Conservation (phyloP, 2,888 invertebrate genomes). For the Pheosia gnoma region DNA sequence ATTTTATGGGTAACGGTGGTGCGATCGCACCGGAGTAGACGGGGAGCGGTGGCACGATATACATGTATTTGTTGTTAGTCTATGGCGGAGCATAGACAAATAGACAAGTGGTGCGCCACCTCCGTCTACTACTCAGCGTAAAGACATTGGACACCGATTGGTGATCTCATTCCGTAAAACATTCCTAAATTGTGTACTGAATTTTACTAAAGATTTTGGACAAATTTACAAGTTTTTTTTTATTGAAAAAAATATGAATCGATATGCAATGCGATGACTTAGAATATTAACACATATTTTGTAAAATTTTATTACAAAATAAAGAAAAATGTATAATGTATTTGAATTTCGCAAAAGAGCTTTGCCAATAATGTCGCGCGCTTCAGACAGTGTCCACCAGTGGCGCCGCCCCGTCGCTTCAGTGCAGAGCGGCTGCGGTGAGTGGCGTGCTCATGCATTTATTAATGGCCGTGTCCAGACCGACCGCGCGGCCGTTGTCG, state of each 20-base stretch:
- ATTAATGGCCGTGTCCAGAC: conserved; percentile 7
- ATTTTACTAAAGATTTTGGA: conserved; percentile 46
- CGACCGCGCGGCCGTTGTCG: neutral
- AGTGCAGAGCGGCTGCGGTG: neutral
- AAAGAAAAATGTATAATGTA: conserved; percentile 15
- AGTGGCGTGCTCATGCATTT: conserved; percentile 26
- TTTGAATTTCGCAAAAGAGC: conserved; percentile 9
- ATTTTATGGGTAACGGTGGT: conserved; percentile 23
- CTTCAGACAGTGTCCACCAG: neutral
- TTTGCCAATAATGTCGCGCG: conserved; percentile 9
- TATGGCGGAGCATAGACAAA: conserved; percentile 33
- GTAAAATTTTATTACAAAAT: conserved; percentile 17
- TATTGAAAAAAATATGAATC: conserved; percentile 1
- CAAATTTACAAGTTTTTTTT: conserved; percentile 27
- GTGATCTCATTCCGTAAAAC: conserved; percentile 52
- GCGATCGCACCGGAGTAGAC: conserved; percentile 2
- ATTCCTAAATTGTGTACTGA: conserved; percentile 53
- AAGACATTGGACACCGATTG: conserved; percentile 10
- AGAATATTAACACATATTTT: conserved; percentile 16
- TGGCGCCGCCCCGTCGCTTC: neutral
- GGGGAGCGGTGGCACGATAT: neutral
- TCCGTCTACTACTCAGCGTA: neutral
- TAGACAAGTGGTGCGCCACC: conserved; percentile 20
- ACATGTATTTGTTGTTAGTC: conserved; percentile 26
- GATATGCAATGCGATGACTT: conserved; percentile 1